These are phyloP conservation scores for Scomber scombrus DNA, from an alignment of 2,113 vertebrate species.

Conservation along the genomic window DNA sequence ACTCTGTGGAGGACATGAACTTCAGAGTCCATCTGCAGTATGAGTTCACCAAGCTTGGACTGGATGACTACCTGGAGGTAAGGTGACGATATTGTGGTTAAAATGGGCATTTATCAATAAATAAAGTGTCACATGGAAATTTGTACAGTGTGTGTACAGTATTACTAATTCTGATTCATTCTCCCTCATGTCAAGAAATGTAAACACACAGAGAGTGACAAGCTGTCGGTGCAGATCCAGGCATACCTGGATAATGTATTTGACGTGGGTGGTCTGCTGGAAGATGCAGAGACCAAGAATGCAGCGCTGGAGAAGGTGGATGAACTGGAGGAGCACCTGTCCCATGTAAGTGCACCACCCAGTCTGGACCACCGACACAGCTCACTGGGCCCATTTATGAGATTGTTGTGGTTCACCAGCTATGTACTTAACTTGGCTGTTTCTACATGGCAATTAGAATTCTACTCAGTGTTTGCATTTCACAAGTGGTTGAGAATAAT, in stretches of 20 bases:
- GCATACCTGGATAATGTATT: constrained; percentile 98
- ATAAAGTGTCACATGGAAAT: background rate
- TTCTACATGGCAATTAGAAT: constrained; percentile 65
- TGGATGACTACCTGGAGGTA: constrained; percentile 97
- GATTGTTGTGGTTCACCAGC: constrained; percentile 63
- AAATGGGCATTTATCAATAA: background rate
- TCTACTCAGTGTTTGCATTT: constrained; percentile 66
- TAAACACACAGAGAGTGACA: constrained; percentile 97
- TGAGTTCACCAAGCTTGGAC: constrained; percentile 96
- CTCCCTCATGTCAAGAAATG: constrained; percentile 86
- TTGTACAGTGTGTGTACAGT: background rate
- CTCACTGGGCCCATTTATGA: constrained; percentile 45
- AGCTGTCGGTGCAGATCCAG: constrained; percentile 98
- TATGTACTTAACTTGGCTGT: constrained; percentile 58
- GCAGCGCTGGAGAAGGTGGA: constrained; percentile 98
- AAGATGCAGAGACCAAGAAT: constrained; percentile 97
- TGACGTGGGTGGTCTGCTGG: constrained; percentile 96
- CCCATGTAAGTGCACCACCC: constrained; percentile 88
- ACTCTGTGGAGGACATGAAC: constrained; percentile 99
- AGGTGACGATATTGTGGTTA: background rate
- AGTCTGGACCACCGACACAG: constrained; percentile 68
- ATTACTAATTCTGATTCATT: constrained; percentile 8
- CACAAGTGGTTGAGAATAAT: constrained; percentile 66
- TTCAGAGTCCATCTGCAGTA: constrained; percentile 97
- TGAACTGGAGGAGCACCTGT: constrained; percentile 97